Conservation (phyloP, 2,113 vertebrate species). For the Colinus virginianus region DNA sequence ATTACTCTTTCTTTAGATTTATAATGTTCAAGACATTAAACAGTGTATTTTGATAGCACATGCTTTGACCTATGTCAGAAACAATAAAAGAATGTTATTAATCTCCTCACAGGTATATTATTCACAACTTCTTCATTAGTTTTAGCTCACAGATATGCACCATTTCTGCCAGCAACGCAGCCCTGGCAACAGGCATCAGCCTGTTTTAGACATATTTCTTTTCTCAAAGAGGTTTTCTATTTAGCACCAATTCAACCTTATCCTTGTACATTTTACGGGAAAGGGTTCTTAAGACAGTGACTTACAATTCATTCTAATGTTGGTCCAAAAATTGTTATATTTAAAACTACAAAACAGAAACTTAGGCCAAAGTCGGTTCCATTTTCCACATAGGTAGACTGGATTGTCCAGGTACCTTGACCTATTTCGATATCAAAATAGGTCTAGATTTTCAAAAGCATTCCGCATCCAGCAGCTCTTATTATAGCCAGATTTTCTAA, state of each 20-base stretch:
- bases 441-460: not conserved
- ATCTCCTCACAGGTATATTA: conserved; percentile 6
- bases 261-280: fast-evolving
- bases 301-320: not conserved
- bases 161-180: not conserved
- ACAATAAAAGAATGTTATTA: not conserved
- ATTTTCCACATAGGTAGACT: not conserved
- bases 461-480: not conserved
- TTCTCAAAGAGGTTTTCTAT: not conserved
- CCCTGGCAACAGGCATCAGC: not conserved
- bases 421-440: not conserved
- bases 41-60: fast-evolving
- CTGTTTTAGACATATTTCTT: not conserved
- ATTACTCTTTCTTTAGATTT: not conserved
- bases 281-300: not conserved
- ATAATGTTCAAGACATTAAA: not conserved
- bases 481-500: conserved; percentile 14
- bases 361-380: not conserved
- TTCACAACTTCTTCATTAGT: conserved; percentile 18
- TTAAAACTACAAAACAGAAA: not conserved
- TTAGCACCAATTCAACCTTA: not conserved
- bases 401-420: not conserved
- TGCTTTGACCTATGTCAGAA: not conserved
- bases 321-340: not conserved
- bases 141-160: not conserved